Evolutionary conservation across 23 tunicate genomes (phyloP), one percentile per base, ranked within the genome.

Genomic region (Trididemnum clinides): DNA sequence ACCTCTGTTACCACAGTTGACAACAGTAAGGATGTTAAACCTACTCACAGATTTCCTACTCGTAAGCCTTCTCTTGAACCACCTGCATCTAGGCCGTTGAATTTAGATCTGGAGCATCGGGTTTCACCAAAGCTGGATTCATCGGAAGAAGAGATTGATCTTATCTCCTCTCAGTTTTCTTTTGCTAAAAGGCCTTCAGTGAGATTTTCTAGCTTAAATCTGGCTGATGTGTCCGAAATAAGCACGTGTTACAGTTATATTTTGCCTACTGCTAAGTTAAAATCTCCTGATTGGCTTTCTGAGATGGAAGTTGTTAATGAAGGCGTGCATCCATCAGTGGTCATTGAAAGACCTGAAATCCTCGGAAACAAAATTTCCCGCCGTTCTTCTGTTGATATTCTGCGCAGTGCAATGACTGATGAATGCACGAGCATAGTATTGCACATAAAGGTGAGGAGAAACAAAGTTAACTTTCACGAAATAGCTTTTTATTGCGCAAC

Each of bases 371-470:
- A 25, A 34, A 28, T 33, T 3, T 15, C 35, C 25, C 71, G 81
- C 22, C 54, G 86, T 33, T 70, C 62, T 38, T 79, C 91, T 15
- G 22, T 79, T 58, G 91, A 87, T 71, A 54, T 87, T 6, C 71
- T 87, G 18, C 35, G 64, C 21, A 33, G 32, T 1, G 26, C 65
- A 7, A 44, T n/a, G 22, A 58, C 19, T 23, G 82, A 78, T 26
- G 57, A 87, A 20, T 64, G 72, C 39, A 69, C 91, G 58, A 87
- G 69, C 19, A 64, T 87, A 4, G 69, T 80, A 26, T 39, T 87
- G 1, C 91, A 87, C 34, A 37, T 87, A 0, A 87, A 87, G 85
- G 91, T 87, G 32, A 66, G 25, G n/a, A n/a, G n/a, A n/a, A n/a
- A n/a, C n/a, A n/a, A n/a, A n/a, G n/a, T n/a, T n/a, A n/a, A n/a